Percentiles rank a stretch among this genome's conserved stretches.
Evolutionary conservation across 2,113 vertebrate genomes (phyloP).

Genomic region (Myxocyprinus asiaticus): DNA sequence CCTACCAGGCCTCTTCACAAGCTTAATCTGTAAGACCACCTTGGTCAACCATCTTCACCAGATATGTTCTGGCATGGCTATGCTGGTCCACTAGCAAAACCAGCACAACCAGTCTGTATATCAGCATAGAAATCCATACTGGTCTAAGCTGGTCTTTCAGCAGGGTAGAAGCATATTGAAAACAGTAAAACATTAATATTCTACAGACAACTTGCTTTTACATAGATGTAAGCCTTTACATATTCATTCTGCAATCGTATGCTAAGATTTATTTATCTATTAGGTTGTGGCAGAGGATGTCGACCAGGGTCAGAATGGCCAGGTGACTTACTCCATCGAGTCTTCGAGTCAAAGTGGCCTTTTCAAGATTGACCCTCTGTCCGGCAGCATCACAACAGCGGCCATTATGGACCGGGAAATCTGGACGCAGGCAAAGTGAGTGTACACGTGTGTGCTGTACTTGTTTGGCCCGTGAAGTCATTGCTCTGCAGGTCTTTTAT

Average conservation of each 20-base stretch:
- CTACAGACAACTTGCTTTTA: too few relatives aligned
- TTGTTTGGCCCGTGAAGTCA: constrained; percentile 16
- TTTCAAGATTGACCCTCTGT: constrained; percentile 88
- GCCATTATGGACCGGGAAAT: constrained; percentile 98
- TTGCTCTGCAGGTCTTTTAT: constrained; percentile 39
- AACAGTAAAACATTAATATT: too few relatives aligned
- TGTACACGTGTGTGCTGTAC: constrained; percentile 22
- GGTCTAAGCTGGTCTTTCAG: too few relatives aligned
- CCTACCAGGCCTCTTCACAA: too few relatives aligned
- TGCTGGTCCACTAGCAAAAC: too few relatives aligned
- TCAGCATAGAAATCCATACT: too few relatives aligned
- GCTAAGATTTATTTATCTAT: constrained; percentile 1
- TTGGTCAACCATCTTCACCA: too few relatives aligned
- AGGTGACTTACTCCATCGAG: constrained; percentile 91
- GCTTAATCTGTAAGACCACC: too few relatives aligned
- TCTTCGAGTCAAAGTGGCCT: constrained; percentile 84
- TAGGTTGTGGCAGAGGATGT: constrained; percentile 93
- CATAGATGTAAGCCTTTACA: not conserved
- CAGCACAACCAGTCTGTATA: too few relatives aligned
- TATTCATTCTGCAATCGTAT: not conserved
- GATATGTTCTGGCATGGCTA: too few relatives aligned
- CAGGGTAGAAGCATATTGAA: too few relatives aligned
- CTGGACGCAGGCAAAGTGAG: constrained; percentile 93
- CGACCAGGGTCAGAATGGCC: constrained; percentile 92
- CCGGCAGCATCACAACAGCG: constrained; percentile 88